Percentiles rank a stretch among this genome's conserved stretches.
Evolutionary conservation across 2,797 vertebrate species (phyloP).

Genomic region (Limosa lapponica): DNA sequence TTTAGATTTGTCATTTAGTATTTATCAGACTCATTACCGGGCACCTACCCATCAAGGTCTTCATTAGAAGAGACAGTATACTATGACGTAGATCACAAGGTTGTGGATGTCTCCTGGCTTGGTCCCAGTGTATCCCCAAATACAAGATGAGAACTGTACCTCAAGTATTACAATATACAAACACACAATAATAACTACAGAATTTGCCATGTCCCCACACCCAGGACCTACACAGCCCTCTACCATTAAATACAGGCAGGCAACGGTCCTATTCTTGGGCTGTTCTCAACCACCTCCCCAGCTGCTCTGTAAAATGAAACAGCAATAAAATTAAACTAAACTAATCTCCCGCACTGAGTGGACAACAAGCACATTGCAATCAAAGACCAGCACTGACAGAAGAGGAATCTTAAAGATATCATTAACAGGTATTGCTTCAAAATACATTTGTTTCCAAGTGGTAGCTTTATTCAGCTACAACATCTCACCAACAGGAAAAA

Average conservation of each 20-base stretch:
- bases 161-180: background rate
- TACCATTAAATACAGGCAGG: background rate
- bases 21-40: background rate
- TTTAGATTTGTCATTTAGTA: background rate
- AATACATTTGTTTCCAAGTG: background rate
- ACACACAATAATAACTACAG: background rate
- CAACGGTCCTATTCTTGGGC: background rate
- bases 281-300: background rate
- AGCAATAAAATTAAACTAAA: background rate
- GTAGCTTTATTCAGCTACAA: background rate
- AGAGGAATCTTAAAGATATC: background rate
- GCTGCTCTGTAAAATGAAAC: background rate
- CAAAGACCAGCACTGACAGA: background rate
- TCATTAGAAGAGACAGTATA: background rate
- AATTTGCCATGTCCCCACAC: background rate
- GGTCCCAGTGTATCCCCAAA: background rate
- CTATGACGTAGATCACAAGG: background rate
- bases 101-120: background rate
- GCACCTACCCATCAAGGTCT: background rate
- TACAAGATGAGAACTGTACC: background rate
- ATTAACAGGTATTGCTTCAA: background rate
- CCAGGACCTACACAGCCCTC: background rate
- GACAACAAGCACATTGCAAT: background rate
- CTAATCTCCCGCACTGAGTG: background rate
- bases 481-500: background rate